A percentile compares a stretch with the other conserved stretches of the same genome.
These are phyloP conservation scores for Abramis brama DNA, from an alignment of 2,113 vertebrate genomes.

Conservation along the genomic window DNA sequence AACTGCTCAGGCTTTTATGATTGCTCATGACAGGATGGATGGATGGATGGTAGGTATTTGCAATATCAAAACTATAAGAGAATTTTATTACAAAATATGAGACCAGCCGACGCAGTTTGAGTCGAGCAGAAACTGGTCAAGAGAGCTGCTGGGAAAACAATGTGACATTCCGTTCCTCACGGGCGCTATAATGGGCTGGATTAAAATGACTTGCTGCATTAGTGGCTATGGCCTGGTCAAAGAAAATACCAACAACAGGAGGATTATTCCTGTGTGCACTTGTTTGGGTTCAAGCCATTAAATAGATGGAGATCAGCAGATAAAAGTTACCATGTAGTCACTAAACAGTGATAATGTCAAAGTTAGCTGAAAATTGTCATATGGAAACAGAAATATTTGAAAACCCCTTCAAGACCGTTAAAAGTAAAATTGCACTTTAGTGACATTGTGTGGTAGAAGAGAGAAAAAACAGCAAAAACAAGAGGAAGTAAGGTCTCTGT, in stretches of 20 bases:
- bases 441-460: slow-evolving; percentile 35
- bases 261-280: not conserved
- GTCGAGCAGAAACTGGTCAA: slow-evolving; percentile 5
- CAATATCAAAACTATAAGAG: not conserved
- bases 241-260: slow-evolving; percentile 35
- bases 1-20: not conserved
- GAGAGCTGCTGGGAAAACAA: not conserved
- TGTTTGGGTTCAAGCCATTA: not conserved
- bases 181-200: slow-evolving; percentile 30
- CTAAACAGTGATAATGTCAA: not conserved
- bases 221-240: slow-evolving; percentile 3
- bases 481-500: not conserved
- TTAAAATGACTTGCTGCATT: slow-evolving; percentile 40
- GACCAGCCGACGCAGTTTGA: not conserved
- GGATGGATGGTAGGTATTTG: not conserved
- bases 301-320: slow-evolving; percentile 2
- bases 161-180: slow-evolving; percentile 12
- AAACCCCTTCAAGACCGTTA: not conserved
- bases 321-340: not conserved
- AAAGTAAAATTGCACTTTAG: slow-evolving; percentile 13
- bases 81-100: not conserved
- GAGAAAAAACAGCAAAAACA: slow-evolving; percentile 14
- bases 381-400: not conserved
- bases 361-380: not conserved
- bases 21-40: not conserved